Evolutionary conservation across 2,113 vertebrate genomes (phyloP), one percentile per base, ranked within the genome.

Genomic region (Myanophis thanlyinensis): DNA sequence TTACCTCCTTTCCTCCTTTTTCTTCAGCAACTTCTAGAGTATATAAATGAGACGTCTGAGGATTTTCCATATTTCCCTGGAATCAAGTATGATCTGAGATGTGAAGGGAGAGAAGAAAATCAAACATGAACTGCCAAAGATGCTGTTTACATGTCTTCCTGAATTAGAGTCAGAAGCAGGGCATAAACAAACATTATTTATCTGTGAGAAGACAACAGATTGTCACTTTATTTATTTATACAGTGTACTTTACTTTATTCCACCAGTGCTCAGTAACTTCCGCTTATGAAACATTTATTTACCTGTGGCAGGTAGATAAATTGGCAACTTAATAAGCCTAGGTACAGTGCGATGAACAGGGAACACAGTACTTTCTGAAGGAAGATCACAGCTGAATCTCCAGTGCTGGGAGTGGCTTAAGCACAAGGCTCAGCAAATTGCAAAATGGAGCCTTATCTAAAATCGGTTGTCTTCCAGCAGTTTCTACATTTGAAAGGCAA

Each of bases 211-310:
- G 47, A 85, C 56, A 94, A 92, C 30, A 92, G 67, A 87, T 51
- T 93, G 44, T 46, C 93, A 54, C n/a, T 93, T 92, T 89, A 94
- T 93, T 92, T 94, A 90, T 94, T 94, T 89, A 92, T 94, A 59
- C 23, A 20, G 10, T 89, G 23, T 89, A 89, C 27, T 95, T 91
- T 49, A 48, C 35, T 87, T 22, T 73, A 86, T 56, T 92, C 20
- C 53, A 46, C 35, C 40, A 25, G 54, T 89, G 3, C 23, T 30
- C 23, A 89, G 59, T 87, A 93, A 92, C 1, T 22, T 93, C 51
- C 49, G 44, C 91, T 93, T 95, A 93, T 48, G 30, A 91, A 94
- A 91, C 25, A 56, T 30, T 92, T 89, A 85, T 92, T 91, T 93
- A 94, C 47, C 62, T 93, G 0, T 59, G 62, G 10, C 93, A 93